Percentiles rank a stretch among this genome's conserved stretches.
phyloP scores from a whole-genome alignment of 2,797 vertebrate species.

The Pogoniulus pusillus region DNA sequence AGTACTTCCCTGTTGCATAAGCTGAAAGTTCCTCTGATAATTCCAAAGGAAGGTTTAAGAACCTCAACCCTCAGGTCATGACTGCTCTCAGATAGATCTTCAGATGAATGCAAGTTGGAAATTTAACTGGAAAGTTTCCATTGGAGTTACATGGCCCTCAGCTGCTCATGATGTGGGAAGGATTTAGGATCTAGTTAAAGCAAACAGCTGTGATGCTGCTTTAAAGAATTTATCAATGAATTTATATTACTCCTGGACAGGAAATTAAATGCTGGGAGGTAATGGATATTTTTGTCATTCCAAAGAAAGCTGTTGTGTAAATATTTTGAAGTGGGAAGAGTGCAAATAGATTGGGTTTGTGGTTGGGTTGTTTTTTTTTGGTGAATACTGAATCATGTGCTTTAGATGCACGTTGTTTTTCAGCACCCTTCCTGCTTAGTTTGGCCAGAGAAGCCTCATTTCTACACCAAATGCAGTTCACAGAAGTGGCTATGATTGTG shows the following conservation, averaged over 20 bases:
- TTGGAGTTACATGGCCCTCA: background rate
- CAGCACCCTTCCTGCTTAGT: background rate
- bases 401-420: background rate
- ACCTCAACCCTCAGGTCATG: background rate
- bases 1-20: constrained; percentile 25
- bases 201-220: background rate
- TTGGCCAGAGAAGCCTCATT: background rate
- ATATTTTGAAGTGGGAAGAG: background rate
- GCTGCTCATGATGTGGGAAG: background rate
- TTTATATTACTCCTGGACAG: background rate
- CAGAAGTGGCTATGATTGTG: background rate
- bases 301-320: background rate
- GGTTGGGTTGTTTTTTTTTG: no score
- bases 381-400: background rate
- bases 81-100: background rate
- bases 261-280: background rate
- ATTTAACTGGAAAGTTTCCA: background rate
- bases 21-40: constrained; percentile 33
- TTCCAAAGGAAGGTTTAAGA: constrained; percentile 6
- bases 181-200: background rate
- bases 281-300: background rate
- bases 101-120: background rate
- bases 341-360: background rate
- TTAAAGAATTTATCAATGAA: background rate
- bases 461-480: background rate